Percentiles rank a stretch among this genome's conserved stretches.
Evolutionary conservation across 2,797 vertebrate species (phyloP).

Genomic region (Myotis vivesi): DNA sequence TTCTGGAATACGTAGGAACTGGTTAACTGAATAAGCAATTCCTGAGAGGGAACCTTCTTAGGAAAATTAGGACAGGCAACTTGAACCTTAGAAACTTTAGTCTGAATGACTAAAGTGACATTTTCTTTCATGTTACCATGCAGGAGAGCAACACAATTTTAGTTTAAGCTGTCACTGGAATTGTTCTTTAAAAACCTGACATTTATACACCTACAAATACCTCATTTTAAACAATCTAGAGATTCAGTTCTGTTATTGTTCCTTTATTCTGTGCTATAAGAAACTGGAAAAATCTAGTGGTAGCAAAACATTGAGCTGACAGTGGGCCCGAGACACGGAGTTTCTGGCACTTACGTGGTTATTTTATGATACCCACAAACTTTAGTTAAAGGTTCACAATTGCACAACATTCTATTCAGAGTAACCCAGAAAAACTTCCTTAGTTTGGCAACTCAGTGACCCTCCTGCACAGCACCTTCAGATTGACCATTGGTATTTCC

Average conservation of each 20-base stretch:
- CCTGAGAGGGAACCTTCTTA: neutral
- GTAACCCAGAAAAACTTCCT: slow-evolving; percentile 34
- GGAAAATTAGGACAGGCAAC: neutral
- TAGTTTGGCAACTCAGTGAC: slow-evolving; percentile 21
- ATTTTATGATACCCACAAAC: slow-evolving; percentile 39
- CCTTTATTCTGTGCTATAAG: neutral
- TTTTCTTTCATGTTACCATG: neutral
- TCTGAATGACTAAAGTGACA: neutral
- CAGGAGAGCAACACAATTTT: neutral
- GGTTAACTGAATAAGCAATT: neutral
- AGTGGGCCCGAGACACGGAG: neutral
- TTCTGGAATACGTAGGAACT: neutral
- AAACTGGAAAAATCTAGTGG: neutral
- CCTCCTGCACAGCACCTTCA: neutral
- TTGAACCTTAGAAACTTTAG: neutral
- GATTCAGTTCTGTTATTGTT: neutral
- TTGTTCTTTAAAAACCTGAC: neutral
- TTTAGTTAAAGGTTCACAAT: neutral
- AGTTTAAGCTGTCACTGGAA: neutral
- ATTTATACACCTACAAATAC: neutral
- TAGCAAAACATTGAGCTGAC: slow-evolving; percentile 25
- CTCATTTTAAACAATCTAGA: neutral
- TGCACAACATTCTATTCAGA: slow-evolving; percentile 31
- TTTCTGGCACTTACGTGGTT: slow-evolving; percentile 22
- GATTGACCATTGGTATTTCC: neutral